phyloP scores from a whole-genome alignment of 1,140 invertebrate species.

The Diachasmimorpha longicaudata region DNA sequence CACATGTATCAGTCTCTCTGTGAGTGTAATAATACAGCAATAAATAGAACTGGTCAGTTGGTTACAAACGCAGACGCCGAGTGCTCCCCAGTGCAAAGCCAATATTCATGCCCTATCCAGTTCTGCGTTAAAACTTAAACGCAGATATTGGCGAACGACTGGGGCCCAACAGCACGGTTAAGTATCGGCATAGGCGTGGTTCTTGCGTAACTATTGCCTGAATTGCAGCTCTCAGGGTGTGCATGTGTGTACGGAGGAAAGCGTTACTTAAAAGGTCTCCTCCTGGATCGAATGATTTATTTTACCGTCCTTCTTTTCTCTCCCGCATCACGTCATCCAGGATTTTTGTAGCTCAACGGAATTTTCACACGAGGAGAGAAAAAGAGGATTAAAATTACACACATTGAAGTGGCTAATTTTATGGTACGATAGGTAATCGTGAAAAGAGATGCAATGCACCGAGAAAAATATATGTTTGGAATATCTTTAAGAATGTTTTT shows the following conservation, averaged over 20 bases:
- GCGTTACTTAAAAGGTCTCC: conserved; percentile 22
- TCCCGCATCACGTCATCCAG: not conserved
- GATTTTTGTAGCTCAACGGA: not conserved
- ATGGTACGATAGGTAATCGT: too few species aligned
- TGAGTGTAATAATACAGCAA: conserved; percentile 42
- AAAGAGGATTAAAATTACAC: too few species aligned
- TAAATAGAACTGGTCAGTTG: conserved; percentile 38
- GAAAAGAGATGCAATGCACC: too few species aligned
- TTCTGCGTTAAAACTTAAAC: conserved; percentile 19
- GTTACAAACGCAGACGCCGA: conserved; percentile 33
- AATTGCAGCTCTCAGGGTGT: conserved; percentile 29
- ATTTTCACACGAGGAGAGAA: not conserved
- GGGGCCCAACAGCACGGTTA: conserved; percentile 21
- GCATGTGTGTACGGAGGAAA: conserved; percentile 4
- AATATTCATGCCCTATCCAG: not conserved
- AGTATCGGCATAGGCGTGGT: conserved; percentile 57
- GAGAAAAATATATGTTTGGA: too few species aligned
- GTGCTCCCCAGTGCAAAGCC: not conserved
- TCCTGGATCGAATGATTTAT: not conserved
- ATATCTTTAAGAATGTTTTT: too few species aligned
- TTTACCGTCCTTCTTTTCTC: not conserved
- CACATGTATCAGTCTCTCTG: conserved; percentile 30
- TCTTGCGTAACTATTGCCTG: conserved; percentile 56
- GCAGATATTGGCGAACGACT: conserved; percentile 35
- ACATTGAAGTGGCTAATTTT: too few species aligned